Percentiles rank a stretch among this genome's conserved stretches.
Conservation (phyloP, 2,113 vertebrate genomes). For the Rhizomys pruinosus region DNA sequence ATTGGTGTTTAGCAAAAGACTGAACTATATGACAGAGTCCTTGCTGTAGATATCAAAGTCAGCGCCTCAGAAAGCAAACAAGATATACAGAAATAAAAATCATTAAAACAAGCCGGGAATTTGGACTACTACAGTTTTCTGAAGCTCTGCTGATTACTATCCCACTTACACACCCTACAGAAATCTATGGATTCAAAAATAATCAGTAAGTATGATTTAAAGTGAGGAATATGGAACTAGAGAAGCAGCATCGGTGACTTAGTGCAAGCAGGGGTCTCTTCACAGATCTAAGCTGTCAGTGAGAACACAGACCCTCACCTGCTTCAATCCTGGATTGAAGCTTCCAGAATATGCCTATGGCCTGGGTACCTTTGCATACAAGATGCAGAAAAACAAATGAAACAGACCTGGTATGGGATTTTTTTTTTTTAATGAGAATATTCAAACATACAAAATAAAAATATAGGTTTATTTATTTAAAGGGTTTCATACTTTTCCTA, state of each 20-base stretch:
- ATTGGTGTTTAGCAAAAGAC: not conserved
- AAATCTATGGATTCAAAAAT: constrained; percentile 45
- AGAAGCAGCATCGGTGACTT: not conserved
- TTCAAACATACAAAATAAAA: constrained; percentile 11
- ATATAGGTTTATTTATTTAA: not conserved
- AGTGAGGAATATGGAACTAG: not conserved
- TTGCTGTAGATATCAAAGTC: not conserved
- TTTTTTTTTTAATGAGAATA: not conserved
- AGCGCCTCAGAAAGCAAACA: constrained; percentile 38
- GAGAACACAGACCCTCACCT: not conserved
- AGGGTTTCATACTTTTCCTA: not conserved
- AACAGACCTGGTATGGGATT: not conserved
- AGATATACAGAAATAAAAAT: not conserved
- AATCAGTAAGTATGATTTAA: not conserved
- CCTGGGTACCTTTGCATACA: not conserved
- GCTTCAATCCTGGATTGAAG: not conserved
- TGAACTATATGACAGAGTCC: not conserved
- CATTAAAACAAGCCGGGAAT: not conserved
- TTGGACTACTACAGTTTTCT: not conserved
- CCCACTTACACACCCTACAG: constrained; percentile 17
- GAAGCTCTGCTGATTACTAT: constrained; percentile 14
- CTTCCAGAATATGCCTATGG: not conserved
- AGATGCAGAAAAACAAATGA: not conserved
- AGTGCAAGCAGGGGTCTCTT: not conserved
- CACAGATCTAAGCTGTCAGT: not conserved